phyloP scores from a whole-genome alignment of 1,140 invertebrate genomes.

The Cotesia chilonis region DNA sequence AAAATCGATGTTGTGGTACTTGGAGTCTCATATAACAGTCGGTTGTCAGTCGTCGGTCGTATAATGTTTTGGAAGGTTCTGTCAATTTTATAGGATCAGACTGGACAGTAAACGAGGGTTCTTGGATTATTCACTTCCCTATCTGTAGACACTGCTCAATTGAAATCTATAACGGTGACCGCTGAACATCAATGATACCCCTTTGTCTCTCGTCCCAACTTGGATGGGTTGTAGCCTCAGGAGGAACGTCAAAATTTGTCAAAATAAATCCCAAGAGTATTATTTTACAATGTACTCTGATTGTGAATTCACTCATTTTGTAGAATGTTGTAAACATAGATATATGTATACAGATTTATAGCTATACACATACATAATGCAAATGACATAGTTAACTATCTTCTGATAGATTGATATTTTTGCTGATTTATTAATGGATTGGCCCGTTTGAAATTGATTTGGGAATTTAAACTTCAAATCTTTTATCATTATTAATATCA shows the following conservation, averaged over 20 bases:
- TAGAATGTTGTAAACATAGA: not conserved
- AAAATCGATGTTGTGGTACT: conserved; percentile 52
- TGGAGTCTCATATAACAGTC: conserved; percentile 6
- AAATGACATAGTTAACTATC: no score
- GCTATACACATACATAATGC: not conserved
- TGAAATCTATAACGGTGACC: conserved; percentile 54
- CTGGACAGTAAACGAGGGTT: conserved; percentile 20
- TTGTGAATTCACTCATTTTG: not conserved
- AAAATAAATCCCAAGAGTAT: conserved; percentile 31
- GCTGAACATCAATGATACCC: conserved; percentile 32
- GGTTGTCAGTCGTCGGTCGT: not conserved
- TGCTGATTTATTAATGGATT: no score
- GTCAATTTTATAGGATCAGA: conserved; percentile 5
- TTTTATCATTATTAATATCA: no score
- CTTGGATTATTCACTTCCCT: conserved; percentile 51
- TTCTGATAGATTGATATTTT: no score
- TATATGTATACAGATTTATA: no score
- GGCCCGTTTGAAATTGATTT: no score
- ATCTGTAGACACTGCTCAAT: conserved; percentile 52
- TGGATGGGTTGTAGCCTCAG: conserved; percentile 25
- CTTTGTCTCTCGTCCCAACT: not conserved
- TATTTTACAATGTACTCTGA: conserved; percentile 35
- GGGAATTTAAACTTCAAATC: no score
- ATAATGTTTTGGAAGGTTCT: not conserved
- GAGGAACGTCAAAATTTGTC: conserved; percentile 37